Evolutionary conservation across 2,113 vertebrate species (phyloP), one percentile per base, ranked within the genome.

Genomic region (Myxocyprinus asiaticus): DNA sequence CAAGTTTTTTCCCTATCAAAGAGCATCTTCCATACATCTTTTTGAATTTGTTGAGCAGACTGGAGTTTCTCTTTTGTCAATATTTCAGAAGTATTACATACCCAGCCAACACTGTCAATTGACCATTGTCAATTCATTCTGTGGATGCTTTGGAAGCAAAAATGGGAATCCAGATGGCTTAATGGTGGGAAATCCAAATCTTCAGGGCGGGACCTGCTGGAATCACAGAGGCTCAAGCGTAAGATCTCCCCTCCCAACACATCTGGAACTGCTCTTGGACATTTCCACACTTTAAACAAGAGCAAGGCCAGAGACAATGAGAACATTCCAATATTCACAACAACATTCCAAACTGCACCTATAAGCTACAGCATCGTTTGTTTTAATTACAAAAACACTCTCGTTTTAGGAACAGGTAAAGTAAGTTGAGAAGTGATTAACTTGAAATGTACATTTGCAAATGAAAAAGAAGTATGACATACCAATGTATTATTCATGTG

Each of bases 211-310:
- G 76, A 69, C 64, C 63, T 55, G 22, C 10, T n/a, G 22, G 7
- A 59, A 9, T 6, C 0, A 48, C 47, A 9, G 50, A 64, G 58
- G 33, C 15, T 59, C 9, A 15, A 47, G 9, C 3, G 4, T 17
- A 43, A 55, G 42, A 2, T 58, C 53, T 68, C n/a, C 17, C 0
- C 11, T 12, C 43, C 70, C 67, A 5, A 45, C 47, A 81, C 78
- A 84, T 84, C 74, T 81, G 79, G 75, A 64, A 22, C 48, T 50
- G 56, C 66, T 80, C 62, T 33, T 42, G n/a, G 14, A 43, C 7
- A 4, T 62, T 75, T 75, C n/a, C 9, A 22, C 59, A 14, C 56
- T 47, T 9, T 9, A 2, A 6, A 43, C 50, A 71, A 44, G 11
- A 9, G 0, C 22, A 33, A 33, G 3, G 22, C 22, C 33, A 70